A percentile compares a stretch with the other conserved stretches of the same genome.
phyloP scores from a whole-genome alignment of 2,888 invertebrate genomes.

The Latrodectus elegans region DNA sequence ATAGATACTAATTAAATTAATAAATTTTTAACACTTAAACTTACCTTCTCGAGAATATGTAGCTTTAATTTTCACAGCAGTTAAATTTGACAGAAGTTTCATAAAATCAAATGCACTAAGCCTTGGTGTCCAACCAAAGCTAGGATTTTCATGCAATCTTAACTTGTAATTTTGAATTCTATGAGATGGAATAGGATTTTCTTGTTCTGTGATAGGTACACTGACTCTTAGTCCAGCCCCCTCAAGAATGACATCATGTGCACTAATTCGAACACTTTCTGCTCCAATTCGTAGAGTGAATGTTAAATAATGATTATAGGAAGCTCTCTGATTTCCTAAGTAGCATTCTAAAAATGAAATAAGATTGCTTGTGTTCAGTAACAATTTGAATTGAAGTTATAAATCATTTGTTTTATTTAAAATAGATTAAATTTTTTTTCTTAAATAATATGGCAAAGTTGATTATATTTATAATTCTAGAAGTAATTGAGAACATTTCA shows the following conservation, averaged over 20 bases:
- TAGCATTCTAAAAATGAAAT: slow-evolving; percentile 80
- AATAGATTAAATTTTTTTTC: no score
- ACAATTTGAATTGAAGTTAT: no score
- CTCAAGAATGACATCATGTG: slow-evolving; percentile 92
- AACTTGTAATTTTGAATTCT: slow-evolving; percentile 86
- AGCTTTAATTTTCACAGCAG: slow-evolving; percentile 93
- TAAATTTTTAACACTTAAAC: background rate
- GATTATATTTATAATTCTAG: no score
- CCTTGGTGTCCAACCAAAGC: slow-evolving; percentile 96
- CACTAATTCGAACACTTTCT: slow-evolving; percentile 85
- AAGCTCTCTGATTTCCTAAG: slow-evolving; percentile 90
- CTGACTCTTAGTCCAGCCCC: slow-evolving; percentile 87
- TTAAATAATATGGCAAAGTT: no score
- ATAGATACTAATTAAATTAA: background rate
- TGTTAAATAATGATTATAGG: slow-evolving; percentile 93
- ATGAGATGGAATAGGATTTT: slow-evolving; percentile 85
- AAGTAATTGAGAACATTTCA: no score
- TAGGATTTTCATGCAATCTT: slow-evolving; percentile 91
- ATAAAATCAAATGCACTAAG: slow-evolving; percentile 91
- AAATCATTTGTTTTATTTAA: no score
- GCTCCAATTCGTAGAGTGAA: slow-evolving; percentile 91
- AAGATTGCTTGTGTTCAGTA: background rate
- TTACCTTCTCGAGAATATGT: slow-evolving; percentile 88
- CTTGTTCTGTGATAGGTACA: slow-evolving; percentile 93
- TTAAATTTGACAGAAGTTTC: slow-evolving; percentile 92